Evolutionary conservation across 2,797 vertebrate genomes (phyloP), one percentile per base, ranked within the genome.

Genomic region (Sus cebifrons): DNA sequence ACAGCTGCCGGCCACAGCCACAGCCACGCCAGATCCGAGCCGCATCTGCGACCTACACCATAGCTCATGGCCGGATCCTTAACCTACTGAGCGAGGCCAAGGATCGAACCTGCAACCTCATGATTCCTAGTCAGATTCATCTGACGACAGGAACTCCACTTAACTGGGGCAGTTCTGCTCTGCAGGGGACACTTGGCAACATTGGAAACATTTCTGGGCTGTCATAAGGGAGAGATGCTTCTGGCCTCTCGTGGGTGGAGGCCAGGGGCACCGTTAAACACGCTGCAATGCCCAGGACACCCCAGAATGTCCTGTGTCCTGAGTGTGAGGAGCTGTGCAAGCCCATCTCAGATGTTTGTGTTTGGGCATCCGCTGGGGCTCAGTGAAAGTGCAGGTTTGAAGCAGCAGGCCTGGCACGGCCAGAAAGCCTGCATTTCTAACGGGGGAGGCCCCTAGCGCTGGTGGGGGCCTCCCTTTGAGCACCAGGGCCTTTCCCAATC

Each of bases 291-390:
- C 56, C 12, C 10, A 8, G 73, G 60, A 67, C 25, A 12, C 16
- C 78, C n/a, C 70, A 32, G 79, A 32, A 36, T 14, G 36, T 27
- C 44, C 29, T 3, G 9, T 0, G 58, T 29, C 36, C 44, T 16
- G 20, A 10, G 54, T 25, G 4, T 0, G 15, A 10, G 62, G 82
- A 65, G 23, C 32, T 49, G n/a, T 21, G 1, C 29, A 4, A 18
- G 36, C 36, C 4, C 0, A 0, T 16, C 21, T 9, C 18, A 29
- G 15, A 25, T 11, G n/a, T 5, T 12, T 1, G 1, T 3, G 36
- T 58, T 3, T 8, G 2, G 71, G 2, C 3, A 12, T 18, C 65
- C 29, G 32, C 23, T 3, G 1, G 54, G 40, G 6, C 44, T 27
- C 17, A 9, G 29, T 13, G 11, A 0, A 5, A 15, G 14, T 0